Conservation (phyloP, 2,888 invertebrate genomes). For the Oscheius sp. region DNA sequence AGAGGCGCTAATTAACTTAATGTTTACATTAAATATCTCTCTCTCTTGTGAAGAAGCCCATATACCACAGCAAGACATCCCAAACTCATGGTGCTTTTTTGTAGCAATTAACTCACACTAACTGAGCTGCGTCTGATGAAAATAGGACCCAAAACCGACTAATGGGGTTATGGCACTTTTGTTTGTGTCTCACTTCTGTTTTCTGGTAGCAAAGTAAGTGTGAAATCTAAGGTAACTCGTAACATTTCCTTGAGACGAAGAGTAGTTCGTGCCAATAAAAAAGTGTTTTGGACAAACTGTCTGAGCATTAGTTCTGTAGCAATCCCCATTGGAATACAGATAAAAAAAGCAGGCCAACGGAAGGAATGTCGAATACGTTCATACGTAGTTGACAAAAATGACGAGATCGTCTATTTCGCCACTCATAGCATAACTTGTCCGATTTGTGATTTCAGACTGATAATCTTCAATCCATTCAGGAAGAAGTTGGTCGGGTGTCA, state of each 20-base stretch:
- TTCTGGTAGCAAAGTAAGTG: no score
- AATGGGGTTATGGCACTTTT: no score
- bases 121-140: no score
- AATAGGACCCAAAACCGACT: no score
- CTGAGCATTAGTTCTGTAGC: neutral
- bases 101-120: no score
- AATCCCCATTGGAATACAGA: neutral
- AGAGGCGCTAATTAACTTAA: no score
- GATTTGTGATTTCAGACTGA: neutral
- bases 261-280: neutral
- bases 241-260: neutral
- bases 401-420: neutral
- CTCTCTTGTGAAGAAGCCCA: no score
- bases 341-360: neutral
- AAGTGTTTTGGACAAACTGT: neutral
- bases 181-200: no score
- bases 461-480: neutral
- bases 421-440: neutral
- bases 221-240: no score
- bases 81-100: no score
- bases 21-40: no score
- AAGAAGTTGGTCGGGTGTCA: neutral
- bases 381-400: neutral
- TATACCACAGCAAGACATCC: no score
- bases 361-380: neutral